phyloP scores from a whole-genome alignment of 1,140 invertebrate genomes.

The Drosophila mauritiana region DNA sequence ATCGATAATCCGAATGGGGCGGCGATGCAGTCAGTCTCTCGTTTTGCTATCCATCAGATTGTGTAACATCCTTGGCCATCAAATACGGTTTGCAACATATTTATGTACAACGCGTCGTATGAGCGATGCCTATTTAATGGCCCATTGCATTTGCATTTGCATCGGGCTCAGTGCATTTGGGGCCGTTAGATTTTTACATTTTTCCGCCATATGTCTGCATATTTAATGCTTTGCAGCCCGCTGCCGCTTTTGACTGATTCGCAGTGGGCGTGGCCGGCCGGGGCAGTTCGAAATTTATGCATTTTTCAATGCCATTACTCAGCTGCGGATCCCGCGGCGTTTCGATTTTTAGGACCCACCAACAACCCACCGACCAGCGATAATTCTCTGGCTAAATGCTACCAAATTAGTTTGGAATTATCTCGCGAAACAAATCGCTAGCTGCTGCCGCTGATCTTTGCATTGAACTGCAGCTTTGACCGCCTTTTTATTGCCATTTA shows the following conservation, averaged over 20 bases:
- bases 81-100: constrained; percentile 39
- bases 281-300: constrained; percentile 63
- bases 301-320: constrained; percentile 80
- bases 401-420: constrained; percentile 80
- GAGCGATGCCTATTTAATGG: constrained; percentile 52
- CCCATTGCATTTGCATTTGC: constrained; percentile 48
- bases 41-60: constrained; percentile 35
- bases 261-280: constrained; percentile 55
- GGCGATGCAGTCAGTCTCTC: neutral
- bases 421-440: constrained; percentile 70
- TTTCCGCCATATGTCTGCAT: constrained; percentile 60
- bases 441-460: constrained; percentile 4
- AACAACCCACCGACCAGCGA: constrained; percentile 28
- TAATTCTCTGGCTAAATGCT: constrained; percentile 78
- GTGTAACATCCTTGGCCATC: constrained; percentile 38
- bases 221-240: constrained; percentile 42
- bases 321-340: constrained; percentile 51
- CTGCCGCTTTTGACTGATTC: constrained; percentile 65
- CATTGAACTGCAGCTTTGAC: constrained; percentile 43
- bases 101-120: constrained; percentile 53
- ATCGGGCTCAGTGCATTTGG: constrained; percentile 22
- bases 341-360: constrained; percentile 11
- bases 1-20: constrained; percentile 33
- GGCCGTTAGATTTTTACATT: constrained; percentile 51
- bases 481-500: constrained; percentile 78